Evolutionary conservation across 2,888 invertebrate species (phyloP).

Genomic region (Diabrotica balteata): DNA sequence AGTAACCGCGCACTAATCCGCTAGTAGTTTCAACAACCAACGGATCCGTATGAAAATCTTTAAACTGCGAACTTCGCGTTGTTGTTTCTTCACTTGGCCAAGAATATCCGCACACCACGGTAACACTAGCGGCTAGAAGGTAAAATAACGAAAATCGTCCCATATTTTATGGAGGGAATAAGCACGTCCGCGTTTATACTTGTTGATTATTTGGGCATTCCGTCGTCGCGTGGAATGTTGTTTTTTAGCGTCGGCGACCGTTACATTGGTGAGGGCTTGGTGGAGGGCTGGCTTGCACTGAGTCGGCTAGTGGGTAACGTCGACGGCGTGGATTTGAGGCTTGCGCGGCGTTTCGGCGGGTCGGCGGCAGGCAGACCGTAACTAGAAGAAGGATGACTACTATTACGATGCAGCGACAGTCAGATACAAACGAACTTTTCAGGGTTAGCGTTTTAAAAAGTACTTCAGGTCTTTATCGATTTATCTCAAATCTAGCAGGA

Average conservation of each 20-base stretch:
- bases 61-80: conserved; percentile 52
- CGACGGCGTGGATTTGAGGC: conserved; percentile 13
- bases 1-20: conserved; percentile 81
- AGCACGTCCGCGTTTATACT: conserved; percentile 22
- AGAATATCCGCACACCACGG: conserved; percentile 54
- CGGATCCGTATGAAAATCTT: conserved; percentile 69
- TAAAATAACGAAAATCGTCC: conserved; percentile 40
- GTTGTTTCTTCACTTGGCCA: conserved; percentile 60
- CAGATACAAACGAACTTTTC: conserved; percentile 11
- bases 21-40: conserved; percentile 84
- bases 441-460: conserved; percentile 4
- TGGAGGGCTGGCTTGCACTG: conserved; percentile 10
- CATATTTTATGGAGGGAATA: conserved; percentile 37
- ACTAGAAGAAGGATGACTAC: neutral
- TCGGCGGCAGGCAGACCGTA: conserved; percentile 46
- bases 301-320: conserved; percentile 9
- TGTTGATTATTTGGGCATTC: conserved; percentile 30
- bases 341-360: conserved; percentile 44
- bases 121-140: conserved; percentile 39
- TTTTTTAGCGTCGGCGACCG: conserved; percentile 12
- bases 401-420: conserved; percentile 9
- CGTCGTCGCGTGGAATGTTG: conserved; percentile 15
- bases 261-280: conserved; percentile 21
- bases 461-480: neutral
- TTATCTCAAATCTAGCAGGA: no score